Percentiles rank a stretch among this genome's conserved stretches.
Evolutionary conservation across 2,888 invertebrate genomes (phyloP).

Genomic region (Phymatocera aterrima): DNA sequence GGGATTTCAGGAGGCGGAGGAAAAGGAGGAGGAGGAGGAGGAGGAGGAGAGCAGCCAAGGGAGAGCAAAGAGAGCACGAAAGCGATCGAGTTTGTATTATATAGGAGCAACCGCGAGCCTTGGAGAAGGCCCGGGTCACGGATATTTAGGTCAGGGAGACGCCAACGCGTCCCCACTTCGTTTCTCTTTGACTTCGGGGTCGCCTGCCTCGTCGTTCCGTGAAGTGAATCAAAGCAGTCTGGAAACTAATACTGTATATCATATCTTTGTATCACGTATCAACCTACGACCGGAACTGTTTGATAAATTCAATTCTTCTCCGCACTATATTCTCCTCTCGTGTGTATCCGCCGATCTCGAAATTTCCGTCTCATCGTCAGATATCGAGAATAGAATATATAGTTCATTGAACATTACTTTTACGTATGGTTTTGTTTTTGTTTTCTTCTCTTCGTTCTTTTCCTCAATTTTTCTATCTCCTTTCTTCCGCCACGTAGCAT

Average conservation of each 20-base stretch:
- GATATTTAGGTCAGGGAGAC: conserved; percentile 40
- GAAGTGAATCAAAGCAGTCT: no score
- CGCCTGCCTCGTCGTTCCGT: not conserved
- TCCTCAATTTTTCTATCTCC: no score
- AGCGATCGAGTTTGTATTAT: not conserved
- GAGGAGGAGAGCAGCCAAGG: conserved; percentile 64
- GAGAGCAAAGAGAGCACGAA: conserved; percentile 27
- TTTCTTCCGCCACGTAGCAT: no score
- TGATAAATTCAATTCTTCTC: not conserved
- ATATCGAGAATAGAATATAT: no score
- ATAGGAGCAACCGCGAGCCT: conserved; percentile 2
- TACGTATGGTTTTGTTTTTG: no score
- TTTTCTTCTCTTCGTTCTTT: no score
- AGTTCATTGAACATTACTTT: no score
- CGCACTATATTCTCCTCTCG: not conserved
- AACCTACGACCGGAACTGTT: not conserved
- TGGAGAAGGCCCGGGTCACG: conserved; percentile 34
- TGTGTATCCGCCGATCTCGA: no score
- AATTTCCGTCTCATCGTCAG: no score
- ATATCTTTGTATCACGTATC: conserved; percentile 18
- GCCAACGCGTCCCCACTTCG: conserved; percentile 41
- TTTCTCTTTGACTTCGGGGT: conserved; percentile 18
- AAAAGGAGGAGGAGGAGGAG: conserved; percentile 65
- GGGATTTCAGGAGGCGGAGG: conserved; percentile 60
- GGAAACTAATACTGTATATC: no score